These are phyloP conservation scores for Drosophila sturtevanti DNA, from an alignment of 1,140 invertebrate species.

Conservation along the genomic window DNA sequence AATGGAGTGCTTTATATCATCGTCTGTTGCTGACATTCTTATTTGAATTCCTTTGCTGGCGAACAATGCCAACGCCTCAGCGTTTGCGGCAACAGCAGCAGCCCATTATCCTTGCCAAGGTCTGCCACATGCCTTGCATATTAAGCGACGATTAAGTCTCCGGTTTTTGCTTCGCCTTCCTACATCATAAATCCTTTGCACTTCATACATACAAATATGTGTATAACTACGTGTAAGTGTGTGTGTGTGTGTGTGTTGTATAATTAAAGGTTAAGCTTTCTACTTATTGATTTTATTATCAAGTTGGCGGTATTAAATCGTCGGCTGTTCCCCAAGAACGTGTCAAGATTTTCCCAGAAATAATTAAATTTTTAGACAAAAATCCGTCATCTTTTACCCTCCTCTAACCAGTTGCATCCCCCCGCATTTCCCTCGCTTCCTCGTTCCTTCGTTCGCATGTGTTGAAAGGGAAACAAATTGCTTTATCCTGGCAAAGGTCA, in stretches of 20 bases:
- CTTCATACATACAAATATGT: background rate
- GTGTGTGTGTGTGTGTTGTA: constrained; percentile 32
- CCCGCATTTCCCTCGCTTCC: background rate
- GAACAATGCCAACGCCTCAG: constrained; percentile 30
- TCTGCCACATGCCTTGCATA: constrained; percentile 71
- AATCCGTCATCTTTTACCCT: constrained; percentile 12
- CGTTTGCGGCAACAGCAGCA: constrained; percentile 32
- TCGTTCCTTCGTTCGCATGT: background rate
- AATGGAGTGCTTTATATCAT: background rate
- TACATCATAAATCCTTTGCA: constrained; percentile 55
- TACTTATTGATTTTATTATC: constrained; percentile 71
- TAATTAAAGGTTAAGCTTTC: constrained; percentile 68
- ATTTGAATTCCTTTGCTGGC: constrained; percentile 23
- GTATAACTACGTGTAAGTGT: background rate
- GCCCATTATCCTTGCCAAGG: constrained; percentile 52
- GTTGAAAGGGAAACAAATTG: background rate
- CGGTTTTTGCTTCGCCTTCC: constrained; percentile 2
- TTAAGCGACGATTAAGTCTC: constrained; percentile 68
- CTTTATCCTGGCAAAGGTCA: constrained; percentile 49
- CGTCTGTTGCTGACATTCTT: constrained; percentile 44
- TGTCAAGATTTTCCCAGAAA: constrained; percentile 20
- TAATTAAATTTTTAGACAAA: constrained; percentile 59
- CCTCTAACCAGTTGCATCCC: background rate
- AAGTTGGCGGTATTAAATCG: constrained; percentile 21
- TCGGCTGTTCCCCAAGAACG: background rate